Evolutionary conservation across 2,797 vertebrate genomes (phyloP), one percentile per base, ranked within the genome.

Genomic region (Anomalospiza imberbis): DNA sequence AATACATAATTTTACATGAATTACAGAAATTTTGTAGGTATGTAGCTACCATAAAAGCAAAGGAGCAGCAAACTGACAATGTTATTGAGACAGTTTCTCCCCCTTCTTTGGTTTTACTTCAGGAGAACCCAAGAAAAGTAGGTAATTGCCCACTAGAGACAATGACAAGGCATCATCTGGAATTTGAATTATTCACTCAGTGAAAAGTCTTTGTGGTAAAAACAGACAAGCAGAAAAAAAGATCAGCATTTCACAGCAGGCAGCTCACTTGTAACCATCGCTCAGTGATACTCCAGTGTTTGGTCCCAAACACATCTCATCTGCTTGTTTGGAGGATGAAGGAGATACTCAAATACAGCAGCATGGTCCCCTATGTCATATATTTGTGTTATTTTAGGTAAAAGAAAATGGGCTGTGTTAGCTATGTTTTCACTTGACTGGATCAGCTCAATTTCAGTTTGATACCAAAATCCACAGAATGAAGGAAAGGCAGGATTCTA

Each of bases 1-100:
- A 67, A 58, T 22, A 8, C 4, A 32, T 13, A 9, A 60, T n/a
- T 68, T 63, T 17, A 58, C 0, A 0, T 31, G 28, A 84, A 20
- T 45, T 68, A 40, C 12, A 17, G 51, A 21, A 47, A 55, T 63
- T 62, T 34, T 58, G 22, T 17, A 63, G 11, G 13, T 18, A 12
- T 36, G 19, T 50, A 61, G 32, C 25, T 55, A 32, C 28, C 36
- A 24, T 18, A 20, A 25, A 72, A 87, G 16, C 31, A 32, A 90
- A 68, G 36, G 55, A 86, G 22, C 32, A 63, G 29, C 57, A 88
- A 47, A 19, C 1, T 47, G 13, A 51, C 6, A 4, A 5, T 53
- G 57, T 19, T 55, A 7, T 10, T 40, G 50, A n/a, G n/a, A 51
- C 2, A 38, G 14, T 65, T 84, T 62, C 55, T 87, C 11, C 34